A percentile compares a stretch with the other conserved stretches of the same genome.
Evolutionary conservation across 2,888 invertebrate genomes (phyloP).

Genomic region (Incurvaria masculella): DNA sequence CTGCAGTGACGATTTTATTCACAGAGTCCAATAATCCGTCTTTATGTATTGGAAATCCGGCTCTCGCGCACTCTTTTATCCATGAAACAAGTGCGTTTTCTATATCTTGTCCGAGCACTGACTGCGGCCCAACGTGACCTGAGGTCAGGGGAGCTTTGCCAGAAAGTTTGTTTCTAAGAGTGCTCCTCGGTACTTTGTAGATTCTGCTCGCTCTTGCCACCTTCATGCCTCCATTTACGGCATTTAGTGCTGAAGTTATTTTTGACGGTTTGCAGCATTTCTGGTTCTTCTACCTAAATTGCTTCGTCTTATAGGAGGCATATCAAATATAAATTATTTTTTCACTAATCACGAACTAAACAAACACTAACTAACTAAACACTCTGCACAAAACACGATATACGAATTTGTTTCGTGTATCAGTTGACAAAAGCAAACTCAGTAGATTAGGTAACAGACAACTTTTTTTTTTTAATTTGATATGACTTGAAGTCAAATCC

Average conservation of each 20-base stretch:
- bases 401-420: too few species aligned
- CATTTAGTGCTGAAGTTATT: background rate
- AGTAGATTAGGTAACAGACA: too few species aligned
- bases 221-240: background rate
- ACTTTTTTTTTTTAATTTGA: too few species aligned
- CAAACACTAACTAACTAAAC: too few species aligned
- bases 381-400: too few species aligned
- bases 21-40: constrained; percentile 3
- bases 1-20: background rate
- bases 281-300: constrained; percentile 22
- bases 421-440: too few species aligned
- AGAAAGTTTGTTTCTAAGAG: background rate
- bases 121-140: background rate
- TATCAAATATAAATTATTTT: constrained; percentile 13
- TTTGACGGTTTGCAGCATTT: constrained; percentile 20
- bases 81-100: constrained; percentile 2
- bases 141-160: background rate
- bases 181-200: background rate
- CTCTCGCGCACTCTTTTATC: constrained; percentile 1
- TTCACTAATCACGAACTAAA: too few species aligned
- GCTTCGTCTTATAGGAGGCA: constrained; percentile 15
- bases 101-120: background rate
- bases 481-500: too few species aligned
- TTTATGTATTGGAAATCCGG: constrained; percentile 2
- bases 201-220: background rate